Conservation (phyloP, 2,113 vertebrate species). For the Phoxinus phoxinus region DNA sequence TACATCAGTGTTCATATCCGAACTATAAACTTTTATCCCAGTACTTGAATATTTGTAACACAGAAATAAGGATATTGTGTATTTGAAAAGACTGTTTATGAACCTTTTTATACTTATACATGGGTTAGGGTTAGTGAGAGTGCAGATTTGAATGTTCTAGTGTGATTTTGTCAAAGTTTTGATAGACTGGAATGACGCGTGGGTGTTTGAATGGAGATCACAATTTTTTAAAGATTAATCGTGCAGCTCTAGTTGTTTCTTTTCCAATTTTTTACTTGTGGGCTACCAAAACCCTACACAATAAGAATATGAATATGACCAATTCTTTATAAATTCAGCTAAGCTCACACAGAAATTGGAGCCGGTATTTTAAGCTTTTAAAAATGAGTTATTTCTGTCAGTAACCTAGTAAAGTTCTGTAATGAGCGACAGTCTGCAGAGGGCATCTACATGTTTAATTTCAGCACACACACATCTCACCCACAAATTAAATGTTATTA, state of each 20-base stretch:
- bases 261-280: neutral
- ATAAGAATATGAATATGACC: neutral
- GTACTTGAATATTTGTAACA: too few relatives aligned
- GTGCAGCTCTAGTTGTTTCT: neutral
- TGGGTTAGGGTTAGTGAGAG: too few relatives aligned
- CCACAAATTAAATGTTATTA: neutral
- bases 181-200: too few relatives aligned
- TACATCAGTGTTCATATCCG: too few relatives aligned
- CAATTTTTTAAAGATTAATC: too few relatives aligned
- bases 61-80: too few relatives aligned
- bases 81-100: too few relatives aligned
- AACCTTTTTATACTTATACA: too few relatives aligned
- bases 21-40: too few relatives aligned
- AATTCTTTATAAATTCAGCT: conserved; percentile 4
- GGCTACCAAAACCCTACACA: neutral
- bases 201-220: too few relatives aligned
- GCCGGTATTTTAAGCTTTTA: neutral
- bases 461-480: conserved; percentile 6
- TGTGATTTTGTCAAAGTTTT: too few relatives aligned
- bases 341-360: neutral
- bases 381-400: conserved; percentile 5
- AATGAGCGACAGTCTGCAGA: neutral
- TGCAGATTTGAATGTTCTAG: too few relatives aligned
- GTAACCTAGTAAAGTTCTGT: neutral
- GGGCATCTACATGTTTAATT: conserved; percentile 11